Percentiles rank a stretch among this genome's conserved stretches.
phyloP scores from a whole-genome alignment of 2,888 invertebrate species.

The Osmoderma eremita region DNA sequence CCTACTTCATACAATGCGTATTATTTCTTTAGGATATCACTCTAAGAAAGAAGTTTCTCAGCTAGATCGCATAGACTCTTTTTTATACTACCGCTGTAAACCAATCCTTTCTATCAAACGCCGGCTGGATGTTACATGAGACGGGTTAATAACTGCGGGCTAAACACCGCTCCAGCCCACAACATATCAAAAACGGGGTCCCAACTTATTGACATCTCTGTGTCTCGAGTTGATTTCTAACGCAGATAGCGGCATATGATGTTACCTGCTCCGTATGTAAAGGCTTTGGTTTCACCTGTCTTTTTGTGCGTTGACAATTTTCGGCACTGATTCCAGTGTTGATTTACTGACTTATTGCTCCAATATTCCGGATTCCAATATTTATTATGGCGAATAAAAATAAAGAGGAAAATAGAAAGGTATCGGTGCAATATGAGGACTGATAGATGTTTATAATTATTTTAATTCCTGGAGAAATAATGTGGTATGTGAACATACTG shows the following conservation, averaged over 20 bases:
- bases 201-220: conserved; percentile 64
- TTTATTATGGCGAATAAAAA: too few relatives aligned
- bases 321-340: conserved; percentile 43
- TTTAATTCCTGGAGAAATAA: too few relatives aligned
- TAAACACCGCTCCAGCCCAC: conserved; percentile 43
- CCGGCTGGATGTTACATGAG: conserved; percentile 43
- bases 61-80: conserved; percentile 13
- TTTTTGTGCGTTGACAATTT: conserved; percentile 50
- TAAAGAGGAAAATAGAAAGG: too few relatives aligned
- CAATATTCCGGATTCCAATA: neutral
- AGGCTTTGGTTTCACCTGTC: conserved; percentile 63
- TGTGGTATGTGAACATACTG: too few relatives aligned
- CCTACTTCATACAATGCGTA: too few relatives aligned
- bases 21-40: neutral
- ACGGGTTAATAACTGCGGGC: conserved; percentile 49
- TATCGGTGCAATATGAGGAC: too few relatives aligned
- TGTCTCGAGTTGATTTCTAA: conserved; percentile 61
- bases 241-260: conserved; percentile 63
- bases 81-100: conserved; percentile 43
- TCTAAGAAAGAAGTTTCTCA: conserved; percentile 12
- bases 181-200: conserved; percentile 48
- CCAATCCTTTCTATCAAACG: conserved; percentile 48
- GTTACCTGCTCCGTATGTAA: conserved; percentile 58
- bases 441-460: too few relatives aligned
- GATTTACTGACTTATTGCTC: conserved; percentile 39